Conservation (phyloP, 2,888 invertebrate species). For the Lasioglossum villosulum region DNA sequence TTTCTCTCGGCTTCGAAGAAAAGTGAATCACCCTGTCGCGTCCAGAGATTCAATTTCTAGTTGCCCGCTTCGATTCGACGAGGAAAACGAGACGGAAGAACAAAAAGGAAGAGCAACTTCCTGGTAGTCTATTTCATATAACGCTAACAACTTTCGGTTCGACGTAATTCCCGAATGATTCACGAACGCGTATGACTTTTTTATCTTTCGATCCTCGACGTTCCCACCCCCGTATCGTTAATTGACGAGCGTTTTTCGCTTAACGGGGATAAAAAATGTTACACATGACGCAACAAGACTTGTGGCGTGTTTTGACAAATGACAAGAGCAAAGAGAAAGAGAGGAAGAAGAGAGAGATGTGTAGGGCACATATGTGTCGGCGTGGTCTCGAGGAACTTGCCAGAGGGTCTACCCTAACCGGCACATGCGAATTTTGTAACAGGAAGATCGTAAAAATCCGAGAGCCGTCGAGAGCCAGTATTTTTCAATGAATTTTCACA, state of each 20-base stretch:
- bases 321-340: conserved; percentile 47
- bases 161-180: not conserved
- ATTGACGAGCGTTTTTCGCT: conserved; percentile 39
- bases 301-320: conserved; percentile 58
- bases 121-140: not conserved
- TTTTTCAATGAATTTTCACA: conserved; percentile 62
- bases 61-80: not conserved
- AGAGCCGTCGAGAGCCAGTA: conserved; percentile 17
- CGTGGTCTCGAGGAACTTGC: conserved; percentile 55
- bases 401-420: conserved; percentile 48
- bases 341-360: not conserved
- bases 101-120: not conserved
- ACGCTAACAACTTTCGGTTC: not conserved
- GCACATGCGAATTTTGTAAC: conserved; percentile 67
- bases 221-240: not conserved
- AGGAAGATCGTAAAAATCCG: conserved; percentile 51
- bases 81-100: not conserved
- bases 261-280: conserved; percentile 14
- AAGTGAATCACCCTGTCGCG: not conserved
- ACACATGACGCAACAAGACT: conserved; percentile 44
- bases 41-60: conserved; percentile 4
- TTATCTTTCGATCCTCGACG: not conserved
- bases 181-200: not conserved
- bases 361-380: conserved; percentile 71
- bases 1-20: not conserved